Evolutionary conservation across 2,797 vertebrate genomes (phyloP).

Genomic region (Enteromius fasciolatus): DNA sequence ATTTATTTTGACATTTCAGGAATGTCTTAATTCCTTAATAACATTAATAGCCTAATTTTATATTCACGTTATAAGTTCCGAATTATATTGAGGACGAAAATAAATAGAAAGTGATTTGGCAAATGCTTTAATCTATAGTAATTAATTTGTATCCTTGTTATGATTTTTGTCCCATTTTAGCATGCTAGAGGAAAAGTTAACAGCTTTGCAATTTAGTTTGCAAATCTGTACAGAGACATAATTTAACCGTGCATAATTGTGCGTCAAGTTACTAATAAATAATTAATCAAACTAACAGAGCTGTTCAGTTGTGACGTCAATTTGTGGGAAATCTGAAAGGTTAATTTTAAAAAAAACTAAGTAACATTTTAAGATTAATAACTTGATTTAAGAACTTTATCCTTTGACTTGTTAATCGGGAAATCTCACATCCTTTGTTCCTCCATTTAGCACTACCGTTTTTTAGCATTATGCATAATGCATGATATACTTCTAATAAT

Average conservation of each 20-base stretch:
- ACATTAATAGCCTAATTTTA: background rate
- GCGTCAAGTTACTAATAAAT: conserved; percentile 35
- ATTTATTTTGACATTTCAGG: background rate
- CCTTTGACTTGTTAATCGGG: background rate
- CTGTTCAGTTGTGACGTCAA: background rate
- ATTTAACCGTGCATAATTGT: conserved; percentile 48
- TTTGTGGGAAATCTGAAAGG: background rate
- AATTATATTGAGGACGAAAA: background rate
- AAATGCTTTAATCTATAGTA: background rate
- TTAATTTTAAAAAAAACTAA: background rate
- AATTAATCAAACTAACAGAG: conserved; percentile 17
- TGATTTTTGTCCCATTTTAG: background rate
- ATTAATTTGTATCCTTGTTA: background rate
- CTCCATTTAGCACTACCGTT: background rate
- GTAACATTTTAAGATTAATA: background rate
- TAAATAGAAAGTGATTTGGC: background rate
- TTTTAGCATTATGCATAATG: background rate
- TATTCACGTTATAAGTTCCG: no score
- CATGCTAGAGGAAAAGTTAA: background rate
- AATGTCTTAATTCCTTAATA: background rate
- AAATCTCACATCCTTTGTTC: background rate
- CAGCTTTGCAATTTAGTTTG: conserved; percentile 3
- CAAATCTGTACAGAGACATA: conserved; percentile 29
- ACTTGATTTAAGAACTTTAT: background rate
- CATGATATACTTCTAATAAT: background rate